Evolutionary conservation across 2,797 vertebrate genomes (phyloP).

Genomic region (Pyrocephalus nanus): DNA sequence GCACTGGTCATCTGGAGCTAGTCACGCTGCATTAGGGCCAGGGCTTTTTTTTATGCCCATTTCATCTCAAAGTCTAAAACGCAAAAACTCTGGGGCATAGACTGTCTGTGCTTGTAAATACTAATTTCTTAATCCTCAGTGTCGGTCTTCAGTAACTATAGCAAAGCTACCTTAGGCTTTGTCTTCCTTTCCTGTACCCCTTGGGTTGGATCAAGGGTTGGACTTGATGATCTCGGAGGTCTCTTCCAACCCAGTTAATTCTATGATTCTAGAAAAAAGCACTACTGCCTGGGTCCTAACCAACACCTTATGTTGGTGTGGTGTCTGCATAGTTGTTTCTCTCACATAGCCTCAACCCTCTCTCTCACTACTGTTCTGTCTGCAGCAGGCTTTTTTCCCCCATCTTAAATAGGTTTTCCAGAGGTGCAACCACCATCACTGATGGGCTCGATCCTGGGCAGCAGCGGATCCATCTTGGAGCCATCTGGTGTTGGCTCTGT

Average conservation of each 20-base stretch:
- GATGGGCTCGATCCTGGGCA: neutral
- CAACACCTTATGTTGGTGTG: neutral
- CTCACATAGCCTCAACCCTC: neutral
- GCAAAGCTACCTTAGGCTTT: neutral
- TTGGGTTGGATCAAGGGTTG: too few relatives aligned
- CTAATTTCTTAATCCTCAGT: neutral
- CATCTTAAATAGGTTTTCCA: neutral
- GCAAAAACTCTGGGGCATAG: neutral
- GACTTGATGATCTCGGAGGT: too few relatives aligned
- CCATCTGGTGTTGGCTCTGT: neutral
- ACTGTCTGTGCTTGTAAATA: neutral
- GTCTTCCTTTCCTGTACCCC: neutral
- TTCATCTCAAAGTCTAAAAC: neutral
- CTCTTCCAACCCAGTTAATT: too few relatives aligned
- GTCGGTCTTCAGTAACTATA: neutral
- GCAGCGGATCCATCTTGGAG: neutral
- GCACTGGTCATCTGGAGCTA: neutral
- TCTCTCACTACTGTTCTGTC: too few relatives aligned
- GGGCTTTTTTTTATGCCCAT: neutral
- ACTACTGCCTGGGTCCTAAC: neutral
- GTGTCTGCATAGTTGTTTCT: neutral
- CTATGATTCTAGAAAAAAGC: neutral
- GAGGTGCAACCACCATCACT: accelerated
- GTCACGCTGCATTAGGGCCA: neutral
- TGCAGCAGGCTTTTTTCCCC: neutral